Base-by-base conservation (phyloP, 2,113 vertebrate genomes). In the Octodon degus region DNA sequence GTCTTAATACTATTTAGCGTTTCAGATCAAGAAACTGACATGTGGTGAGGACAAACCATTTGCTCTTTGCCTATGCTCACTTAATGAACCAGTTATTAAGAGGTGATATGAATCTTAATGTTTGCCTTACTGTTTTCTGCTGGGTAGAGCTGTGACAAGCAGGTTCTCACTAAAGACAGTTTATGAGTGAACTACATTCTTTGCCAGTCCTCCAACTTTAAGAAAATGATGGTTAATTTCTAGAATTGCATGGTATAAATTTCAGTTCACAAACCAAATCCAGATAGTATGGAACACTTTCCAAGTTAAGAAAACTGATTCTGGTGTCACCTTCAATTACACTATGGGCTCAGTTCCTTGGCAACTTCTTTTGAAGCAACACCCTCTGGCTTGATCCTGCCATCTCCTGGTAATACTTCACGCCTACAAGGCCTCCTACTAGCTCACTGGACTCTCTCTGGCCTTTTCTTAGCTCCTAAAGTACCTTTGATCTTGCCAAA, bases 341-440 rank as follows among this genome's bases (percentile, higher is more conserved):
- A 7, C 34, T 8, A 12, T 37, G 2, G 47, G 50, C 4, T 74
- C 8, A 20, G 12, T 25, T 89, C 34, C 53, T 89, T 30, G 2
- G 2, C 13, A 47, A 7, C 6, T 86, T 34, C 50, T 53, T 55
- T 68, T 84, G 13, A 43, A 20, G 10, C 34, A 53, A 34, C 16
- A 2, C 7, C 4, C 4, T 2, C 10, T 8, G 13, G 17, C 9
- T n/a, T 60, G 27, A 2, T 32, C 32, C 16, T 30, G 19, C 27
- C 25, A 72, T 27, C 22, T 87, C 1, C 27, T 40, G n/a, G 6
- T 82, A 68, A 4, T 0, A 6, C 11, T 8, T 86, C 7, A 60
- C 4, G 2, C 63, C 24, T 30, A 34, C 65, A 65, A 4, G 2
- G 0, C 8, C n/a, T 72, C 19, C 1, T 14, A n/a, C 17, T 14